Evolutionary conservation across 2,888 invertebrate genomes (phyloP).

Genomic region (Archaeoteleia sp.): DNA sequence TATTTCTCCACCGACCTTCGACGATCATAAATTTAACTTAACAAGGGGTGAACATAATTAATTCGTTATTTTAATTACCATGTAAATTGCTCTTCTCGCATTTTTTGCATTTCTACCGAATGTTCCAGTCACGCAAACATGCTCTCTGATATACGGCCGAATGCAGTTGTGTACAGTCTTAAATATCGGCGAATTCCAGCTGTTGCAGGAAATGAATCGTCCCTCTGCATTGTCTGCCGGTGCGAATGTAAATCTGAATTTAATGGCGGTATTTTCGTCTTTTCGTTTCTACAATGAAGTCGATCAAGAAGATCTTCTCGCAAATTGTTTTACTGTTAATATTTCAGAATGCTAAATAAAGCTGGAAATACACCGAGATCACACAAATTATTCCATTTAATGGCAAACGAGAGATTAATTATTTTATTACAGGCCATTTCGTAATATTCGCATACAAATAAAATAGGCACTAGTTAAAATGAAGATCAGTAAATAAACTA

Average conservation of each 20-base stretch:
- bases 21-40: too few species aligned
- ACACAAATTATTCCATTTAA: too few species aligned
- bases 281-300: background rate
- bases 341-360: too few species aligned
- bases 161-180: constrained; percentile 11
- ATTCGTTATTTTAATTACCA: background rate
- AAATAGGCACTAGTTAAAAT: too few species aligned
- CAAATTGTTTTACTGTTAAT: too few species aligned
- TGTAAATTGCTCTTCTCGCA: background rate
- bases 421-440: too few species aligned
- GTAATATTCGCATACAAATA: too few species aligned
- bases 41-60: background rate
- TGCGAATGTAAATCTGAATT: constrained; percentile 13
- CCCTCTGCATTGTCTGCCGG: constrained; percentile 1
- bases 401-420: too few species aligned
- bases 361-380: too few species aligned
- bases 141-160: background rate
- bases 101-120: constrained; percentile 4
- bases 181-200: constrained; percentile 17
- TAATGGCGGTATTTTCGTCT: constrained; percentile 13
- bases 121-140: constrained; percentile 1
- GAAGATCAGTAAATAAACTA: too few species aligned
- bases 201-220: constrained; percentile 24
- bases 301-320: background rate
- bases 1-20: too few species aligned